These are phyloP conservation scores for Mycogona germanica DNA, from an alignment of 2,888 invertebrate genomes.

Conservation along the genomic window DNA sequence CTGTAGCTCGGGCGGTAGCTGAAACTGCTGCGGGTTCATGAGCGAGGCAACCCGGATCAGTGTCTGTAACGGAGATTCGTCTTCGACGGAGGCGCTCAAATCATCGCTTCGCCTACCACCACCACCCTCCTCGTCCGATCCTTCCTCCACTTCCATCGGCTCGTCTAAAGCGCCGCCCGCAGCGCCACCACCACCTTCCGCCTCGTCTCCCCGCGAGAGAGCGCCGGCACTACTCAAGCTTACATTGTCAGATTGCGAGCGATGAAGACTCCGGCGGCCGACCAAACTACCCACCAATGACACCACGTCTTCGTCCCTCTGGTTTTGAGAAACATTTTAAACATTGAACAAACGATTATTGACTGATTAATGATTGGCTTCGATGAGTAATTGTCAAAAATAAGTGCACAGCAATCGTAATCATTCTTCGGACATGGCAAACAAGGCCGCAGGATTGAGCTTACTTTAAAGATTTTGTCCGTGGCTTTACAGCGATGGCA, in stretches of 20 bases:
- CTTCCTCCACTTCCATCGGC: no score
- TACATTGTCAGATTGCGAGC: background rate
- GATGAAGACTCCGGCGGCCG: background rate
- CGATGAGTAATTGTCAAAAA: no score
- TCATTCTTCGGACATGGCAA: no score
- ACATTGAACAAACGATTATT: no score
- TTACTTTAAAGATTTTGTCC: no score
- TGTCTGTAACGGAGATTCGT: slow-evolving; percentile 53
- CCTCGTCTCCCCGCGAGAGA: background rate
- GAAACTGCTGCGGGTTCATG: slow-evolving; percentile 82
- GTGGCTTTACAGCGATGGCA: slow-evolving; percentile 58
- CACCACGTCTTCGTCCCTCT: background rate
- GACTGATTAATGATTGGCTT: no score
- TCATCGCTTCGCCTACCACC: no score
- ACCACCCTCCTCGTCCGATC: no score
- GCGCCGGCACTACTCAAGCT: background rate
- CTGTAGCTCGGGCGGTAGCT: slow-evolving; percentile 62
- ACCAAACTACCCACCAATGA: background rate
- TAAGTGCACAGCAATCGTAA: no score
- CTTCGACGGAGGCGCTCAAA: no score
- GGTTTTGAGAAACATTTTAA: no score
- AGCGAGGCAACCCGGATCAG: slow-evolving; percentile 68
- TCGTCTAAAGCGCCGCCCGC: background rate
- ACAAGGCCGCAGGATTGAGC: no score
- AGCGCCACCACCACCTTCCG: background rate